phyloP scores from a whole-genome alignment of 1,140 invertebrate species.

The Bombus consobrinus region DNA sequence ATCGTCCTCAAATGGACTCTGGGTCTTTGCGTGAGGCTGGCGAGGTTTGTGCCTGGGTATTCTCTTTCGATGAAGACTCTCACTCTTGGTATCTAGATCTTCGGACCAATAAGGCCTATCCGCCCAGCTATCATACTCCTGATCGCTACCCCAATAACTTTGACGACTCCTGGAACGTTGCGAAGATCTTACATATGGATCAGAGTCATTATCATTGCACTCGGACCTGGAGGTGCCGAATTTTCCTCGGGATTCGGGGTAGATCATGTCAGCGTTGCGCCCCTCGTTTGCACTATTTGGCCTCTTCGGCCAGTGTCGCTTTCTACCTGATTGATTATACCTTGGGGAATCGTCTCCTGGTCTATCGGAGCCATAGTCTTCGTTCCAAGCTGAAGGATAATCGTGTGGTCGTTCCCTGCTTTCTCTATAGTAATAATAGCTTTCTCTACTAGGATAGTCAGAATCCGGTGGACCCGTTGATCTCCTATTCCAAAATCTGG shows the following conservation, averaged over 20 bases:
- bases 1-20: conserved; percentile 88
- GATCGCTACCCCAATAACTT: conserved; percentile 80
- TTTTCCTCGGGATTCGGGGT: conserved; percentile 72
- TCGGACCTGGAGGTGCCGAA: conserved; percentile 80
- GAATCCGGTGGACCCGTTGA: conserved; percentile 45
- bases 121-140: conserved; percentile 80
- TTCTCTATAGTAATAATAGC: conserved; percentile 75
- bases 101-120: conserved; percentile 80
- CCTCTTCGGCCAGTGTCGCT: conserved; percentile 85
- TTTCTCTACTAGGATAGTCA: conserved; percentile 71
- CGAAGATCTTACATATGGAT: conserved; percentile 74
- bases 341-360: conserved; percentile 73
- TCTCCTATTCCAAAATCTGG: conserved; percentile 74
- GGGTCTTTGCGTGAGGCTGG: conserved; percentile 73
- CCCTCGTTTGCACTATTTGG: conserved; percentile 85
- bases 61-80: conserved; percentile 78
- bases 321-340: conserved; percentile 80
- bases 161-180: conserved; percentile 80
- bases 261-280: conserved; percentile 75
- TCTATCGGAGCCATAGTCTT: conserved; percentile 72
- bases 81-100: conserved; percentile 74
- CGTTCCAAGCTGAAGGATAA: conserved; percentile 73
- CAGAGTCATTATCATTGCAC: conserved; percentile 81
- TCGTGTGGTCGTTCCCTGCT: conserved; percentile 74
- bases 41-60: conserved; percentile 78